Base-by-base conservation (phyloP, 2,113 vertebrate species). In the Athene noctua region DNA sequence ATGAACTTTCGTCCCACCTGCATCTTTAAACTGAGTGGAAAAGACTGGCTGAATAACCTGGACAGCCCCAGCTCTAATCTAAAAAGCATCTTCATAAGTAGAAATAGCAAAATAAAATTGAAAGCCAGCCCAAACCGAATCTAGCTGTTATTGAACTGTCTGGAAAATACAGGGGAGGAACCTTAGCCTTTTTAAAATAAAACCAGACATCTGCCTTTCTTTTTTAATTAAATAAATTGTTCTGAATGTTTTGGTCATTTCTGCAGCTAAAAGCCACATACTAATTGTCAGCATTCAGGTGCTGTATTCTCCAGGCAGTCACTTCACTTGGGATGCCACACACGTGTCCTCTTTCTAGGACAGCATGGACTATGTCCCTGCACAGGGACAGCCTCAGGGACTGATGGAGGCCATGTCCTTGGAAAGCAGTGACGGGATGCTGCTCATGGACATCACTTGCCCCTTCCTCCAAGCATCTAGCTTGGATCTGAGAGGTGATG, bases 31-130 rank as follows among this genome's bases (percentile, higher is more conserved):
- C 4, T 11, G 7, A 13, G 32, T 15, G 72, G 66, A 7, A 63
- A 49, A 59, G 19, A 6, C 29, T n/a, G 58, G 11, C 3, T 38
- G 38, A 42, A 10, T 14, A 3, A 1, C 15, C 6, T 0, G 0
- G 16, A 8, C 2, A 6, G 38, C 16, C 29, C 15, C 57, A 51
- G 57, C 14, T 70, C 59, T 38, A 44, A 34, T 61, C 75, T 61
- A 59, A 61, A 65, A 80, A 38, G n/a, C 49, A 44, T 30, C 54
- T 52, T 70, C 27, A 10, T 44, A 30, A 46, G 61, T 8, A 40
- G 32, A 68, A 68, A 55, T 36, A 54, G 30, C 36, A 67, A 67
- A 73, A 44, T 10, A 80, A 22, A 44, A 29, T 1, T 25, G 30
- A 74, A 72, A 70, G 19, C 44, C 58, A 73, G 29, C 12, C 58